A percentile compares a stretch with the other conserved stretches of the same genome.
phyloP scores from a whole-genome alignment of 2,888 invertebrate species.

The Pyrrhosoma nymphula region DNA sequence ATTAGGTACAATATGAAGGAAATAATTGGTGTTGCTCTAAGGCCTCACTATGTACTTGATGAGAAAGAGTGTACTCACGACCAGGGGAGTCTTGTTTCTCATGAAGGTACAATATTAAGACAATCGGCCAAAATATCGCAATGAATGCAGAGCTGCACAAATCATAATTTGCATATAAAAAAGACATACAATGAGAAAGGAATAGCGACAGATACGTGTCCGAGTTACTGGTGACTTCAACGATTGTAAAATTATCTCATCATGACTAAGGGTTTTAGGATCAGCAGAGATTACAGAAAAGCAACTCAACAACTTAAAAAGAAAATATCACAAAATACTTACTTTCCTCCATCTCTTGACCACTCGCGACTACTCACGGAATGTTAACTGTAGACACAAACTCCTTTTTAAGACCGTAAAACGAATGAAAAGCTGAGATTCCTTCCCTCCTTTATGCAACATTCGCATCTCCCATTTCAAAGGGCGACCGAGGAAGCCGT shows the following conservation, averaged over 20 bases:
- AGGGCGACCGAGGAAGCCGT: conserved; percentile 43
- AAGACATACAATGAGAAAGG: too few species aligned
- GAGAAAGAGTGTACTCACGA: too few species aligned
- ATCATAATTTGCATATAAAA: too few species aligned
- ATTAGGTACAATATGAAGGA: too few species aligned
- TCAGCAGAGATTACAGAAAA: background rate
- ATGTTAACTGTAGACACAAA: conserved; percentile 12
- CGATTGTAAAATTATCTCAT: background rate
- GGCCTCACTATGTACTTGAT: too few species aligned
- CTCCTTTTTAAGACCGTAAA: background rate
- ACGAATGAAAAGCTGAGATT: background rate
- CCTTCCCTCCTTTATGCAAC: conserved; percentile 23
- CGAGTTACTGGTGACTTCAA: background rate
- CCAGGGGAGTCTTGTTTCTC: too few species aligned
- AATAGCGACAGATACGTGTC: too few species aligned
- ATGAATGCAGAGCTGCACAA: too few species aligned
- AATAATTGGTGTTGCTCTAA: too few species aligned
- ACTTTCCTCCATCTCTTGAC: background rate
- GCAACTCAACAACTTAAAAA: background rate
- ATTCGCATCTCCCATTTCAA: conserved; percentile 43
- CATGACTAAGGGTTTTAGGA: too few species aligned
- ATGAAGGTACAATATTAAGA: too few species aligned
- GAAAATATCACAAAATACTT: background rate
- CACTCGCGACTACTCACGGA: background rate
- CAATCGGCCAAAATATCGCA: too few species aligned